Conservation (phyloP, 2,888 invertebrate species). For the Drosophila differens region DNA sequence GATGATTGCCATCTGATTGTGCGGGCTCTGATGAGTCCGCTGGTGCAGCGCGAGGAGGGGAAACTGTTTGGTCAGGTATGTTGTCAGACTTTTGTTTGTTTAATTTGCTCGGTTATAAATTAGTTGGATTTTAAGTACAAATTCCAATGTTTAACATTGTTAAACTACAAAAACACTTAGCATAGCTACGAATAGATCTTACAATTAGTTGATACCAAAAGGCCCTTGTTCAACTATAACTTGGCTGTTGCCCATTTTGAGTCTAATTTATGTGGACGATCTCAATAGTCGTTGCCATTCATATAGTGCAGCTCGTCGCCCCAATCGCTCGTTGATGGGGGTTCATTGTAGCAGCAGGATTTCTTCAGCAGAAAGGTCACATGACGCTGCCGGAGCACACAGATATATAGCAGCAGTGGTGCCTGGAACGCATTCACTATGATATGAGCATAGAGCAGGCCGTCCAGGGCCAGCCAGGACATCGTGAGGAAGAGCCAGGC, state of each 20-base stretch:
- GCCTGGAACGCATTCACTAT: conserved; percentile 92
- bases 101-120: conserved; percentile 53
- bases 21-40: conserved; percentile 92
- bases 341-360: conserved; percentile 92
- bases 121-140: conserved; percentile 65
- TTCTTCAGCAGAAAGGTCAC: conserved; percentile 92
- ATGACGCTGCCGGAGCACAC: conserved; percentile 91
- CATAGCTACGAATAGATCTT: conserved; percentile 40
- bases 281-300: conserved; percentile 87
- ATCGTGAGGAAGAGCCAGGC: conserved; percentile 92
- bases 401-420: conserved; percentile 91
- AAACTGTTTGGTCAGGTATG: conserved; percentile 96
- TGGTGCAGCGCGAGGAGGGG: conserved; percentile 92
- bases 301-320: conserved; percentile 95
- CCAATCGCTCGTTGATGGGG: conserved; percentile 92
- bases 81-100: conserved; percentile 72
- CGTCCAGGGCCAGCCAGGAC: conserved; percentile 91
- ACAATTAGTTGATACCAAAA: conserved; percentile 34
- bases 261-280: conserved; percentile 15
- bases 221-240: conserved; percentile 16
- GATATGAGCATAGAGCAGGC: conserved; percentile 90
- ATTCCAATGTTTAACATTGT: conserved; percentile 77
- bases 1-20: conserved; percentile 98
- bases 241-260: conserved; percentile 18
- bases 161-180: conserved; percentile 67